Evolutionary conservation across 1,140 invertebrate genomes (phyloP), one percentile per base, ranked within the genome.

Genomic region (Thaumetopoea pityocampa): DNA sequence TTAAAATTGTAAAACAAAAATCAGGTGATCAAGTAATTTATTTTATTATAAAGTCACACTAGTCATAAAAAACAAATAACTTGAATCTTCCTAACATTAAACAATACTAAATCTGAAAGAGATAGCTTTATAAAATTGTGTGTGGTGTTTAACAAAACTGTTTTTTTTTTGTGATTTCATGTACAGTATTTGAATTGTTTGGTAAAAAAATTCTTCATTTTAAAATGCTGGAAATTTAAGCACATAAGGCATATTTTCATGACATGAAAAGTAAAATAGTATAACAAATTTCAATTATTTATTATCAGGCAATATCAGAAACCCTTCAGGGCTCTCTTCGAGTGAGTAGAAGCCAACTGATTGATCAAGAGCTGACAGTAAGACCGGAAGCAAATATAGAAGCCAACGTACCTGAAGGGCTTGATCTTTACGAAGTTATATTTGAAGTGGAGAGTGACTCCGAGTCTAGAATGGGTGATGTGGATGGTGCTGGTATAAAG

Each of bases 301-400:
- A 33, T 29, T 69, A 70, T 44, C 52, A 84, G 79, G 79, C 79
- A 3, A 78, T 84, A 50, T 60, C 73, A 52, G 79, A 84, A 45
- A 67, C 68, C 19, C 38, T 80, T 4, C 70, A 73, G 38, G 53
- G 60, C 22, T 79, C 77, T 11, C 37, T 80, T 4, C 63, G 72
- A 22, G 53, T 78, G 33, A 81, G 69, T 43, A 56, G 59, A n/a
- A 80, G 77, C 35, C 77, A 79, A 42, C 45, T 81, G 2, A 76
- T 80, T 12, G 72, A 73, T 36, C 80, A 84, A 38, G 73, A 84
- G 36, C 51, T 84, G 3, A 77, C 65, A 12, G 72, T 84, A 34
- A 49, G 71, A 20, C 80, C 80, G 16, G 80, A 80, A 44, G 80
- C 80, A 12, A 84, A 84, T 30, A 78, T 81, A 11, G 69, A 72